phyloP scores from a whole-genome alignment of 2,888 invertebrate genomes.

The Stenchaetothrips biformis region DNA sequence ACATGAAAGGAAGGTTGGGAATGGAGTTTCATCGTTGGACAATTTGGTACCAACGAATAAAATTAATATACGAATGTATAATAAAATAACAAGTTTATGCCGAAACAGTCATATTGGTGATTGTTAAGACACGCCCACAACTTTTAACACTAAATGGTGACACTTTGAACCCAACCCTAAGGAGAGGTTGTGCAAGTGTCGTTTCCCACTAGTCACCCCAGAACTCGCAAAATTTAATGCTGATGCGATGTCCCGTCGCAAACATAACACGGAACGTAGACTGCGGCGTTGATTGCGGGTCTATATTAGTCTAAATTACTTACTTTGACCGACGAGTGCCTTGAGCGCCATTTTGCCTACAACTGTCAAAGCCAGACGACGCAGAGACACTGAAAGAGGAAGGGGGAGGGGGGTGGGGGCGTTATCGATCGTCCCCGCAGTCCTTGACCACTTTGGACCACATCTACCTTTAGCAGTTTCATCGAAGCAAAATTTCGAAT shows the following conservation, averaged over 20 bases:
- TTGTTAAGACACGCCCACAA: slow-evolving; percentile 43
- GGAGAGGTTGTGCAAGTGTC: slow-evolving; percentile 25
- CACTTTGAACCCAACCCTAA: slow-evolving; percentile 37
- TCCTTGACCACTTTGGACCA: slow-evolving; percentile 16
- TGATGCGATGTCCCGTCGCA: no score
- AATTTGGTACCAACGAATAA: neutral
- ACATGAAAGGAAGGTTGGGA: neutral
- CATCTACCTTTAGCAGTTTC: neutral
- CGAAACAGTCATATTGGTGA: slow-evolving; percentile 42
- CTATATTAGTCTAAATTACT: slow-evolving; percentile 48
- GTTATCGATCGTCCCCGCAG: neutral
- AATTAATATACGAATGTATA: neutral
- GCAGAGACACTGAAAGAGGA: neutral
- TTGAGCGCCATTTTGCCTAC: slow-evolving; percentile 73
- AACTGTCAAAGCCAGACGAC: slow-evolving; percentile 32
- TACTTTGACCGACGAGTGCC: slow-evolving; percentile 78
- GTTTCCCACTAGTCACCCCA: no score
- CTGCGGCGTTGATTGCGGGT: no score
- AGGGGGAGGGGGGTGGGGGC: neutral
- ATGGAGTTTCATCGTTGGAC: neutral
- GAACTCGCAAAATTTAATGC: no score
- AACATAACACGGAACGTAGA: no score
- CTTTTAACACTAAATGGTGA: slow-evolving; percentile 44
- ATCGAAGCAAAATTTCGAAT: neutral
- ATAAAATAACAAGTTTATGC: slow-evolving; percentile 31